Evolutionary conservation across 1,140 invertebrate species (phyloP).

Genomic region (Lordiphosa clarofinis): DNA sequence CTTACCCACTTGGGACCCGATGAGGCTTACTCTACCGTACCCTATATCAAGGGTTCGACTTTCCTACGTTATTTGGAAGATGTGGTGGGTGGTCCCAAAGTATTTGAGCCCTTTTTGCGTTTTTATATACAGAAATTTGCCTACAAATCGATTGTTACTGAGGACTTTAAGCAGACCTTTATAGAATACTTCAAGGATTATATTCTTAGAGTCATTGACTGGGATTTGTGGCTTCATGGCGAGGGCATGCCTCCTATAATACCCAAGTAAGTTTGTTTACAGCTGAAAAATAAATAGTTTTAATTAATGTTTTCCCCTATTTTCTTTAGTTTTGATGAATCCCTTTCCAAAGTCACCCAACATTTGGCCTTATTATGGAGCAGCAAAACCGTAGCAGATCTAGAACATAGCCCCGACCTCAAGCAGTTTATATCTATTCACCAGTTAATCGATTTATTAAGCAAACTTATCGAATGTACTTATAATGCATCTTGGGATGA

Average conservation of each 20-base stretch:
- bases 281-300: slow-evolving; percentile 67
- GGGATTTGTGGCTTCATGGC: slow-evolving; percentile 90
- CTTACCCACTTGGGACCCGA: slow-evolving; percentile 92
- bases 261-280: slow-evolving; percentile 85
- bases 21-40: slow-evolving; percentile 93
- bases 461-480: slow-evolving; percentile 83
- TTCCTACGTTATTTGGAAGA: slow-evolving; percentile 94
- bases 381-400: slow-evolving; percentile 40
- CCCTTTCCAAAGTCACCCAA: slow-evolving; percentile 84
- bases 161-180: slow-evolving; percentile 90
- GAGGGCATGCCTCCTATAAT: slow-evolving; percentile 93
- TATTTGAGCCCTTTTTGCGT: slow-evolving; percentile 92
- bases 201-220: slow-evolving; percentile 84
- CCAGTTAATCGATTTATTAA: slow-evolving; percentile 88
- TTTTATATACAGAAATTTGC: slow-evolving; percentile 91
- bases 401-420: slow-evolving; percentile 34
- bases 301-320: slow-evolving; percentile 4
- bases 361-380: slow-evolving; percentile 81
- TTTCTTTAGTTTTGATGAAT: slow-evolving; percentile 81
- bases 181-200: slow-evolving; percentile 87
- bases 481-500: slow-evolving; percentile 69
- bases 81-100: slow-evolving; percentile 88
- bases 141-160: slow-evolving; percentile 90
- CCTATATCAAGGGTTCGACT: slow-evolving; percentile 95
- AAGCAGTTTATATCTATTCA: slow-evolving; percentile 82